Conservation (phyloP, 2,888 invertebrate species). For the Strigamia crassipes region DNA sequence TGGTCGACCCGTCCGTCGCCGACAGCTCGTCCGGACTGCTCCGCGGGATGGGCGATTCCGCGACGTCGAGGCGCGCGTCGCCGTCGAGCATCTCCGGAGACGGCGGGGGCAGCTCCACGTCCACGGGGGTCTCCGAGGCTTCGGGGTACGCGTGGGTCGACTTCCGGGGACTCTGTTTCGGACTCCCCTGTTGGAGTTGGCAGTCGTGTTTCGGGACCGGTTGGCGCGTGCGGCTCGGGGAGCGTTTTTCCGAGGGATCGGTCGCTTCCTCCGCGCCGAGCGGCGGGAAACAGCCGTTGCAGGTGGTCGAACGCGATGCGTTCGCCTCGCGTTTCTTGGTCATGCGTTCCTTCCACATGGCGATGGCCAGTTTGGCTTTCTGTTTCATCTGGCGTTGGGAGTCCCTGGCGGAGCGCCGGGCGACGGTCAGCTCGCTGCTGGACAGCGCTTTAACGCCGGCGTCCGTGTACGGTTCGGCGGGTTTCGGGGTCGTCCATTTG, state of each 20-base stretch:
- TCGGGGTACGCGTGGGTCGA: neutral
- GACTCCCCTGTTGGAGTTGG: neutral
- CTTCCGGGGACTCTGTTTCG: neutral
- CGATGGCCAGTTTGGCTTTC: conserved; percentile 7
- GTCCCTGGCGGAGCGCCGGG: neutral
- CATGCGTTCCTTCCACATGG: conserved; percentile 31
- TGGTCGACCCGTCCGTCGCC: neutral
- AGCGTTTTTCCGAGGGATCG: neutral
- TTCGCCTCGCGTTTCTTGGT: neutral
- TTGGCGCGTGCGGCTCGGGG: neutral
- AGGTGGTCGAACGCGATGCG: neutral
- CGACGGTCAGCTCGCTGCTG: neutral
- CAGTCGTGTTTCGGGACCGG: neutral
- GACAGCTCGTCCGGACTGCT: neutral
- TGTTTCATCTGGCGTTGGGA: neutral
- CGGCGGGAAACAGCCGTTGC: conserved; percentile 12
- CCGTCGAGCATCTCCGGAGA: too few relatives aligned
- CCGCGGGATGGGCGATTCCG: neutral
- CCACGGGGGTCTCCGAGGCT: too few relatives aligned
- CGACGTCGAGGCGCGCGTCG: neutral
- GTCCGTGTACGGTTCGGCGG: neutral
- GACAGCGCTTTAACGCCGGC: neutral
- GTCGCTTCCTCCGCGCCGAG: neutral
- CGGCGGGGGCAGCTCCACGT: too few relatives aligned
- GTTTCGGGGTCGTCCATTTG: neutral